Evolutionary conservation across 2,113 vertebrate genomes (phyloP), one percentile per base, ranked within the genome.

Genomic region (Acrocephalus arundinaceus): DNA sequence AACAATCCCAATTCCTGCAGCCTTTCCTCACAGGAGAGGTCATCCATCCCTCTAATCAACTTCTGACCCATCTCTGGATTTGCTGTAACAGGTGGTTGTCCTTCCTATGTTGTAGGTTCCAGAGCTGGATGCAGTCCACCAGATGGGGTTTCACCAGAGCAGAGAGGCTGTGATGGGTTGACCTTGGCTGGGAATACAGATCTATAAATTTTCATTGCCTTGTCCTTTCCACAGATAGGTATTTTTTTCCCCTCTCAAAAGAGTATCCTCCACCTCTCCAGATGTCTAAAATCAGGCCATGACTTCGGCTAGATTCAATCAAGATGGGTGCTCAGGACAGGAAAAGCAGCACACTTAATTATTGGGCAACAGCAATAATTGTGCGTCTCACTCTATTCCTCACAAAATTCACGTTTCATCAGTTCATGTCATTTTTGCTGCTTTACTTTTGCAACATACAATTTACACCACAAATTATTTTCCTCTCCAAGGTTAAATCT

Each of bases 351-450:
- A 24, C 33, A 20, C 18, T 66, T 39, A 24, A 28, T 59, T 45
- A 7, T 0, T 52, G 33, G 61, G 13, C 68, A 51, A 19, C 27
- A 51, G 0, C 3, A 3, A 0, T 45, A 43, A 11, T 13, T n/a
- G 27, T 58, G 25, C 8, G 6, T 81, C 7, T 10, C 5, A 11
- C 31, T 88, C 7, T 51, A 48, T 10, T 27, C 22, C 12, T 74
- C 19, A 27, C 12, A 45, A 28, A 37, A 74, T 51, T 37, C 22
- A 33, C 4, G 0, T 13, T 57, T 88, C 7, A 23, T 66, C 45
- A 31, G 15, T 52, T 81, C 22, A 9, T 58, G 15, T 23, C 6
- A 37, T 88, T 88, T 49, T 31, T 72, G 21, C 30, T 65, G 21
- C 30, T 79, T 63, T 57, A 30, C 41, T 72, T 72, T 46, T 57